Evolutionary conservation across 2,888 invertebrate genomes (phyloP).

Genomic region (Plagodis dolabraria): DNA sequence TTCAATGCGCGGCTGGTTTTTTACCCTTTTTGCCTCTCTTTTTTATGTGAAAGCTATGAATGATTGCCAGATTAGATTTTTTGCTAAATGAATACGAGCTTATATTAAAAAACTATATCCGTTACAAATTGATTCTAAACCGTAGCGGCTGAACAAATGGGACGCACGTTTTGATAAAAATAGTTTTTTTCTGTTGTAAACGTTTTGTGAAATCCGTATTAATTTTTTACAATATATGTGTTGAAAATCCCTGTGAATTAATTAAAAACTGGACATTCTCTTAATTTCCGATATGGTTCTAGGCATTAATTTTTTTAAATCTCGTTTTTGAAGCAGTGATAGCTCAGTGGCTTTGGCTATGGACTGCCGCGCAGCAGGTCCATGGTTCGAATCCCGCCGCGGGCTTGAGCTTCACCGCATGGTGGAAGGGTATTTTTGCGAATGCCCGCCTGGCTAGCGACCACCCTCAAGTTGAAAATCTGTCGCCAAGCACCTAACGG

Average conservation of each 20-base stretch:
- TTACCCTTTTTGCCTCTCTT: no score
- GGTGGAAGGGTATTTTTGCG: no score
- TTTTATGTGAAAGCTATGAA: slow-evolving; percentile 13
- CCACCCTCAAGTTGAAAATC: no score
- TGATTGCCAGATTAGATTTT: slow-evolving; percentile 12
- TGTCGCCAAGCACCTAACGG: no score
- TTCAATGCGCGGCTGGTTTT: slow-evolving; percentile 4
- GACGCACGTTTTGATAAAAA: slow-evolving; percentile 2
- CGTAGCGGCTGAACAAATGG: slow-evolving; percentile 3
- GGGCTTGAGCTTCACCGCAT: no score
- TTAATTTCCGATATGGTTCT: no score
- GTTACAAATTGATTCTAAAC: slow-evolving; percentile 7
- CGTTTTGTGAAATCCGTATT: neutral
- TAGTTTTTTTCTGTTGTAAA: neutral
- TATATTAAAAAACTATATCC: slow-evolving; percentile 4
- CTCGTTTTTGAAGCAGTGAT: no score
- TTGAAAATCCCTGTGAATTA: neutral
- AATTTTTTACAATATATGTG: neutral
- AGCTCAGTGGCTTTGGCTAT: no score
- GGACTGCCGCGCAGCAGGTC: no score
- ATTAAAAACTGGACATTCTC: neutral
- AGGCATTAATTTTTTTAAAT: no score
- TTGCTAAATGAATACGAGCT: slow-evolving; percentile 9
- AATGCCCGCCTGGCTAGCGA: no score
- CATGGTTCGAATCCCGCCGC: no score